A percentile compares a stretch with the other conserved stretches of the same genome.
These are phyloP conservation scores for Ligdia adustata DNA, from an alignment of 2,888 invertebrate genomes.

Conservation along the genomic window DNA sequence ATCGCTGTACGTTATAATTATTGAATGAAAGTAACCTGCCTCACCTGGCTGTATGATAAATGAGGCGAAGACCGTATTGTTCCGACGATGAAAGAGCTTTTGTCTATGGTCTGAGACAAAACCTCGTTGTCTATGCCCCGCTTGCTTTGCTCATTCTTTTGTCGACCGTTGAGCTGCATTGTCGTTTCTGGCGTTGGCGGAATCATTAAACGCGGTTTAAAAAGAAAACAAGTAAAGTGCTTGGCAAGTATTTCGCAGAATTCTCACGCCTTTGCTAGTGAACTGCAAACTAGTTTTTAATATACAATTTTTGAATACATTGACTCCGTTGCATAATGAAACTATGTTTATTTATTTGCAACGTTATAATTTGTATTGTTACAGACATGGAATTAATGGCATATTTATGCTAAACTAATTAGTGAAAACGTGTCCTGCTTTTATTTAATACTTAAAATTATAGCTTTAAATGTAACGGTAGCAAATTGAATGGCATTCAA, in stretches of 20 bases:
- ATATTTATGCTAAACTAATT: constrained; percentile 17
- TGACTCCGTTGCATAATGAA: constrained; percentile 10
- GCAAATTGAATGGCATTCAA: constrained; percentile 2
- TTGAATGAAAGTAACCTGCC: constrained; percentile 80
- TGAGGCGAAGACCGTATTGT: constrained; percentile 79
- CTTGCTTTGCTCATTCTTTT: constrained; percentile 71
- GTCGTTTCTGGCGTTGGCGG: constrained; percentile 63
- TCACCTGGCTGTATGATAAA: constrained; percentile 80
- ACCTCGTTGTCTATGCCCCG: constrained; percentile 73
- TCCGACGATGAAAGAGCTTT: constrained; percentile 76
- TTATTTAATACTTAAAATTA: constrained; percentile 25
- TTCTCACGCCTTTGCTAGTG: constrained; percentile 65
- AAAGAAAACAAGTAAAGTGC: constrained; percentile 52
- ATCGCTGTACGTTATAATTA: constrained; percentile 77
- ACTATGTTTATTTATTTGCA: constrained; percentile 2
- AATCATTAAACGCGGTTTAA: constrained; percentile 69
- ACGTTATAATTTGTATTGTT: constrained; percentile 21
- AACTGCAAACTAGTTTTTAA: constrained; percentile 15
- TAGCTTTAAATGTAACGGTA: constrained; percentile 20
- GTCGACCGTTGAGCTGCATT: constrained; percentile 67
- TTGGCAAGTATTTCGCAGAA: constrained; percentile 70
- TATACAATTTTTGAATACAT: constrained; percentile 8
- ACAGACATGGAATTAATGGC: constrained; percentile 17
- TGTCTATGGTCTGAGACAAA: constrained; percentile 78
- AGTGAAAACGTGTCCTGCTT: constrained; percentile 1